Evolutionary conservation across 2,888 invertebrate genomes (phyloP).

Genomic region (Oasisia sp.): DNA sequence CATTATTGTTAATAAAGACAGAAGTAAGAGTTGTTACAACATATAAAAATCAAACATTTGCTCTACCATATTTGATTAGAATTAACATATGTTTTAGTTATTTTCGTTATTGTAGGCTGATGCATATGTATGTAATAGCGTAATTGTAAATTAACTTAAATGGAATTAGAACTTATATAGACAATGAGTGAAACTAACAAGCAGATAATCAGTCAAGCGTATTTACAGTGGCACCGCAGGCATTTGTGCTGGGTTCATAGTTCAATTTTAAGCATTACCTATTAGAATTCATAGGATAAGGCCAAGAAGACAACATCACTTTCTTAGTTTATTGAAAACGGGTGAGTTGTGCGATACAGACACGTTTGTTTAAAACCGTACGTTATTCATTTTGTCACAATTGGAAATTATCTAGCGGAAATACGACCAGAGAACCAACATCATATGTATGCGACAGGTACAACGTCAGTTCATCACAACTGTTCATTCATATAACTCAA

Average conservation of each 20-base stretch:
- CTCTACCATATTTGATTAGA: too few species aligned
- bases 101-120: too few species aligned
- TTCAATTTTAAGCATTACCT: background rate
- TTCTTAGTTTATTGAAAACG: background rate
- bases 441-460: too few species aligned
- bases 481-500: too few species aligned
- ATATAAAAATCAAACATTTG: too few species aligned
- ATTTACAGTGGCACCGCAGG: background rate
- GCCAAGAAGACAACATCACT: background rate
- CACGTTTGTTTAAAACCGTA: background rate
- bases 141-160: background rate
- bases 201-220: background rate
- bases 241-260: background rate
- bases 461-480: too few species aligned
- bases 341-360: background rate
- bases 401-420: too few species aligned
- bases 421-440: too few species aligned
- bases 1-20: too few species aligned
- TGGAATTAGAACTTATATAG: background rate
- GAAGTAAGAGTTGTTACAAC: too few species aligned
- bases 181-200: background rate
- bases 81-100: too few species aligned
- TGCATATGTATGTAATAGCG: background rate
- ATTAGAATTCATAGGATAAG: background rate
- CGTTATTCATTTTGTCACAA: too few species aligned